Conservation (phyloP, 2,113 vertebrate species). For the Phaetusa simplex region DNA sequence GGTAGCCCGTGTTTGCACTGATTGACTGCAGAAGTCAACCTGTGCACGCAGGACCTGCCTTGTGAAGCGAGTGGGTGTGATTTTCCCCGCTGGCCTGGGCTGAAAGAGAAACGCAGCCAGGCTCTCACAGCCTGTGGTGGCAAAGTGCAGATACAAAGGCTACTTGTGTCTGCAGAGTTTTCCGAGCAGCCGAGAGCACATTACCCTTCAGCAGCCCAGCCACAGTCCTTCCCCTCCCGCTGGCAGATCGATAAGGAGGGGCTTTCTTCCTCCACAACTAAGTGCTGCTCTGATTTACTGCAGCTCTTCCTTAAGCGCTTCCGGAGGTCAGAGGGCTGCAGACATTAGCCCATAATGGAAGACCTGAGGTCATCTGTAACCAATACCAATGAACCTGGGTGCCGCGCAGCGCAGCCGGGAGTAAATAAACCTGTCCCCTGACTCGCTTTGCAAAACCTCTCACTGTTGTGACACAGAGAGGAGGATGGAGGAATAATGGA, state of each 20-base stretch:
- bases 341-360: constrained; percentile 68
- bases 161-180: not conserved
- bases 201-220: not conserved
- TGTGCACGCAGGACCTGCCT: not conserved
- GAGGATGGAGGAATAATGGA: constrained; percentile 31
- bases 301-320: constrained; percentile 74
- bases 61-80: not conserved
- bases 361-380: constrained; percentile 60
- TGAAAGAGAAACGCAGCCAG: not conserved
- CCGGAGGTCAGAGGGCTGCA: constrained; percentile 76
- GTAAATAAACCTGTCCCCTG: constrained; percentile 48
- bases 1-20: not conserved
- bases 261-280: not conserved
- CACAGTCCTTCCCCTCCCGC: not conserved
- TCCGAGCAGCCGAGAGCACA: not conserved
- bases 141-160: not conserved
- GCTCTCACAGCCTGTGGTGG: not conserved
- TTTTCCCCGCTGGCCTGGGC: not conserved
- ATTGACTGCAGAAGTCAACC: not conserved
- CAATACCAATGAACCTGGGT: not conserved
- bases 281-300: constrained; percentile 73
- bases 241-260: constrained; percentile 55
- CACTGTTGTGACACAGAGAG: not conserved
- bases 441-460: not conserved
- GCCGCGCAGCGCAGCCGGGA: not conserved